Evolutionary conservation across 2,797 vertebrate species (phyloP).

Genomic region (Carapus acus): DNA sequence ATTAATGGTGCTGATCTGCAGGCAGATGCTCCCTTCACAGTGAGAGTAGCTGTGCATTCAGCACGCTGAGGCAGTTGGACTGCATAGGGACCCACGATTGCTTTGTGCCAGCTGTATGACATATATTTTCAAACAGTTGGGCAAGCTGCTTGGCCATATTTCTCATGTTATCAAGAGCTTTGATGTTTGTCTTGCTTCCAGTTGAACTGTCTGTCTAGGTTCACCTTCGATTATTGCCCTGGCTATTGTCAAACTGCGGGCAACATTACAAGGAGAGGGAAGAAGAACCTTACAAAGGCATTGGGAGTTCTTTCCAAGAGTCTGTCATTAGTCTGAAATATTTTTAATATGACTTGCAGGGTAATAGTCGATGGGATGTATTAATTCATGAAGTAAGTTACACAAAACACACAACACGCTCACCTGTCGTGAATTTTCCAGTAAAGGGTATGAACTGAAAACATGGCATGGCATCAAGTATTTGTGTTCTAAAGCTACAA

Average conservation of each 20-base stretch:
- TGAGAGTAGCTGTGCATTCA: slow-evolving; percentile 12
- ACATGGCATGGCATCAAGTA: slow-evolving; percentile 4
- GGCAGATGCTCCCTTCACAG: slow-evolving; percentile 1
- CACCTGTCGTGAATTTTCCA: neutral
- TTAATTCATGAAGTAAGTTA: neutral
- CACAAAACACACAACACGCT: neutral
- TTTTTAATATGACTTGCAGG: slow-evolving; percentile 4
- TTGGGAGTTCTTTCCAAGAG: neutral
- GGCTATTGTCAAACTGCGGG: slow-evolving; percentile 17
- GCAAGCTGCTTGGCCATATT: slow-evolving; percentile 20
- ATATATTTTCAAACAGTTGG: slow-evolving; percentile 22
- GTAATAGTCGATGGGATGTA: neutral
- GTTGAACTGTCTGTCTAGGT: slow-evolving; percentile 24
- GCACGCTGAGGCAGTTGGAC: slow-evolving; percentile 32
- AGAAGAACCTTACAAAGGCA: neutral
- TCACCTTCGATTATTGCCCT: slow-evolving; percentile 10
- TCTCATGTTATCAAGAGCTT: slow-evolving; percentile 37
- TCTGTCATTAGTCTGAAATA: neutral
- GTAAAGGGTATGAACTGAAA: too few species aligned
- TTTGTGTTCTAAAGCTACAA: slow-evolving; percentile 7
- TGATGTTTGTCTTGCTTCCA: slow-evolving; percentile 45
- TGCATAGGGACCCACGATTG: slow-evolving; percentile 31
- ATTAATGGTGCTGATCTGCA: slow-evolving; percentile 12
- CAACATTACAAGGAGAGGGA: slow-evolving; percentile 1
- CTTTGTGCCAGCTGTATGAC: slow-evolving; percentile 39